Conservation (phyloP, 2,113 vertebrate species). For the Pelecanus crispus region DNA sequence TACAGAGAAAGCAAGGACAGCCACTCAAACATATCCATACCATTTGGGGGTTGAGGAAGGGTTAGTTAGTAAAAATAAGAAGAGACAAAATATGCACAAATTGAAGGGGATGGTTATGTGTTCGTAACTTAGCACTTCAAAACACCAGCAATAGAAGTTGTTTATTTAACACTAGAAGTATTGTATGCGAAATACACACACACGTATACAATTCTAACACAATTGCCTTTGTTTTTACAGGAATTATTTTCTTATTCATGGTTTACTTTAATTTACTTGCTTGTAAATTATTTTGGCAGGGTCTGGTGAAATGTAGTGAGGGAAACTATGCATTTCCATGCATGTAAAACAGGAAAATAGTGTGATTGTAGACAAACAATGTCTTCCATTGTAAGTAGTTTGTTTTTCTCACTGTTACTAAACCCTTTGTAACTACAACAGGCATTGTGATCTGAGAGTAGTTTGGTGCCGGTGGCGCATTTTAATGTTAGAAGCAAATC, state of each 20-base stretch:
- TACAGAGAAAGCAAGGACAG: background rate
- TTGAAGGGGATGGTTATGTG: background rate
- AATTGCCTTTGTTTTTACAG: slow-evolving; percentile 38
- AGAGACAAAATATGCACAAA: background rate
- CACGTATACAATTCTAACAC: background rate
- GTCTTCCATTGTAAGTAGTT: background rate
- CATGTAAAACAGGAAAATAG: slow-evolving; percentile 9
- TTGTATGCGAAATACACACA: background rate
- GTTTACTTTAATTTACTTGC: slow-evolving; percentile 23
- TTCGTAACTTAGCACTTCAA: background rate
- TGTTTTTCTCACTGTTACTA: slow-evolving; percentile 21
- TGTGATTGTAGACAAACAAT: slow-evolving; percentile 26
- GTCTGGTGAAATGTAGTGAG: background rate
- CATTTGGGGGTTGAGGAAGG: background rate
- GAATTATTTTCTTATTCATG: slow-evolving; percentile 7
- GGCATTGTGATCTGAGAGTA: background rate
- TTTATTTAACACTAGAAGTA: background rate
- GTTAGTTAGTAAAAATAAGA: background rate
- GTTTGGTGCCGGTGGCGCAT: background rate
- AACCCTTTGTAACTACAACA: background rate
- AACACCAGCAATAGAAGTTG: fast-evolving
- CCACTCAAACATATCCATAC: background rate
- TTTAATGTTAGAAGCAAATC: background rate
- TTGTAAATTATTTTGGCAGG: slow-evolving; percentile 28
- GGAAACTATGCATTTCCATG: slow-evolving; percentile 29